phyloP scores from a whole-genome alignment of 2,888 invertebrate species.

The Macropis europaea region DNA sequence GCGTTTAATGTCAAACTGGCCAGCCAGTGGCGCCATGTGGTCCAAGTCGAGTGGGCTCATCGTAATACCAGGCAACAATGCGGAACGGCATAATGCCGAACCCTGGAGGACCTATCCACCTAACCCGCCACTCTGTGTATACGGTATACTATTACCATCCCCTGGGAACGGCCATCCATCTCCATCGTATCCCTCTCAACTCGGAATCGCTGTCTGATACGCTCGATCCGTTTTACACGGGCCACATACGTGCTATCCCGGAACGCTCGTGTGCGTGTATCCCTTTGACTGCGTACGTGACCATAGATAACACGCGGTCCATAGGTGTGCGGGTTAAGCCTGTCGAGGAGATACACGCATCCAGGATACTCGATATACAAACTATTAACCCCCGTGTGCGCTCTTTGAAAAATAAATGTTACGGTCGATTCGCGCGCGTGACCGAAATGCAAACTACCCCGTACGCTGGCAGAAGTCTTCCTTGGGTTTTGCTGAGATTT shows the following conservation, averaged over 20 bases:
- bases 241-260: conserved; percentile 31
- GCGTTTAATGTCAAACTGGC: conserved; percentile 52
- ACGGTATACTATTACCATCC: conserved; percentile 71
- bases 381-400: conserved; percentile 65
- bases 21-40: conserved; percentile 74
- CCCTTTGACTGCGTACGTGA: conserved; percentile 49
- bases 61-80: conserved; percentile 74
- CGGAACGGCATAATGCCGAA: conserved; percentile 64
- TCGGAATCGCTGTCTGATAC: conserved; percentile 71
- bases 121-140: conserved; percentile 45
- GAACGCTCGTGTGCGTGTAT: conserved; percentile 27
- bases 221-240: conserved; percentile 63
- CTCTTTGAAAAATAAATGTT: conserved; percentile 60
- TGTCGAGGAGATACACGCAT: conserved; percentile 37
- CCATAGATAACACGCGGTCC: conserved; percentile 36
- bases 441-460: conserved; percentile 41
- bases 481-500: not conserved
- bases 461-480: not conserved
- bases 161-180: conserved; percentile 77
- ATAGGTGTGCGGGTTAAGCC: conserved; percentile 46
- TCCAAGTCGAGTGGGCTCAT: conserved; percentile 77
- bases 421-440: conserved; percentile 44
- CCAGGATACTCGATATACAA: conserved; percentile 63
- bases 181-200: conserved; percentile 78
- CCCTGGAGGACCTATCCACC: conserved; percentile 58